A percentile compares a stretch with the other conserved stretches of the same genome.
These are phyloP conservation scores for Camelus bactrianus DNA, from an alignment of 2,113 vertebrate species.

Conservation along the genomic window DNA sequence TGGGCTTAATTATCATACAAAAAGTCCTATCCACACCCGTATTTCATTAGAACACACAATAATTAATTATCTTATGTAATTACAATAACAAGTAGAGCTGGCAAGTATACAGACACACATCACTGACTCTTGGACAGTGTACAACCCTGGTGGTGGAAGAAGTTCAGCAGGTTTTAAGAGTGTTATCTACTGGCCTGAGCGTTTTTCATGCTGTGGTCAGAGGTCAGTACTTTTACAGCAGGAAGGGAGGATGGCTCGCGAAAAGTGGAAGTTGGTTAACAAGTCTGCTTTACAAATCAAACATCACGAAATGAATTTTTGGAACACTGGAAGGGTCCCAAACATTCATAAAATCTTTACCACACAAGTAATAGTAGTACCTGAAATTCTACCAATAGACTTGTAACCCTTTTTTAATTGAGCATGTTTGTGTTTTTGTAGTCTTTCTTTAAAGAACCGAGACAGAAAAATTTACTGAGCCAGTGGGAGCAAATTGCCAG, in stretches of 20 bases:
- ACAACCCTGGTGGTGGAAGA: neutral
- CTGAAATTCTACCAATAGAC: neutral
- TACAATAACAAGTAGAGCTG: neutral
- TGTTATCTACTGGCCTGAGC: neutral
- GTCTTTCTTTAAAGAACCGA: neutral
- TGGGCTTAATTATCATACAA: neutral
- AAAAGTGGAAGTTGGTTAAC: neutral
- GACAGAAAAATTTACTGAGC: neutral
- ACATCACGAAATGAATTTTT: neutral
- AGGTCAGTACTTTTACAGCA: neutral
- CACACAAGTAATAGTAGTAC: neutral
- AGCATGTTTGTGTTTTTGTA: neutral
- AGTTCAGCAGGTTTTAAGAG: neutral
- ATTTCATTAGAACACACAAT: neutral
- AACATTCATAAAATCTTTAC: neutral
- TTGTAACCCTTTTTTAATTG: neutral
- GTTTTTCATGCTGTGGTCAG: neutral
- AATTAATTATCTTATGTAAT: neutral
- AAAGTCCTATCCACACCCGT: neutral
- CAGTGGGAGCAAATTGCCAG: neutral
- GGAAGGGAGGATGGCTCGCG: neutral
- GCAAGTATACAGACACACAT: neutral
- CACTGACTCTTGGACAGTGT: neutral
- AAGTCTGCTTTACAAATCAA: neutral
- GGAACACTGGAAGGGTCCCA: neutral